A percentile compares a stretch with the other conserved stretches of the same genome.
These are phyloP conservation scores for Microcebus lehilahytsara DNA, from an alignment of 2,113 vertebrate species.

Conservation along the genomic window DNA sequence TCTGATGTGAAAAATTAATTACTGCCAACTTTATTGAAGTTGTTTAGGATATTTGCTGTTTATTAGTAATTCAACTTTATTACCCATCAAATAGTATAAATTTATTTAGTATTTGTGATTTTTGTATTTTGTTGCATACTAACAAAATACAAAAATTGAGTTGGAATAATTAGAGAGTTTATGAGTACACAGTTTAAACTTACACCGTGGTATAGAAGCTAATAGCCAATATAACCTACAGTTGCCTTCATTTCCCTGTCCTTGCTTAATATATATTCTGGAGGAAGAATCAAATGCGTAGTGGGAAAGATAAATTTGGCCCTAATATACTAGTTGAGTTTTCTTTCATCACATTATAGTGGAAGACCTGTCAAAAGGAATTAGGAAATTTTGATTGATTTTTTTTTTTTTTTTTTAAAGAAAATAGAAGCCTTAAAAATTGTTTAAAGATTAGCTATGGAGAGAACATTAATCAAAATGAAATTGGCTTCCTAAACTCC, in stretches of 20 bases:
- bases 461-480: slow-evolving; percentile 28
- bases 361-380: neutral
- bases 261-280: neutral
- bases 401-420: neutral
- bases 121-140: neutral
- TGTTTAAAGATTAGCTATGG: neutral
- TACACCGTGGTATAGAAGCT: neutral
- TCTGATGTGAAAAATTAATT: neutral
- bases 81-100: slow-evolving; percentile 30
- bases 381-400: neutral
- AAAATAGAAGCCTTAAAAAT: neutral
- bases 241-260: slow-evolving; percentile 3
- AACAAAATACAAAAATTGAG: slow-evolving; percentile 22
- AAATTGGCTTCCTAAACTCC: neutral
- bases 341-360: neutral
- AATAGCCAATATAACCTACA: neutral
- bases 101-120: slow-evolving; percentile 13
- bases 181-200: slow-evolving; percentile 2
- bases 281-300: neutral
- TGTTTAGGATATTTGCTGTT: neutral
- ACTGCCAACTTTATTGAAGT: neutral
- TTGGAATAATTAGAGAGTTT: slow-evolving; percentile 10
- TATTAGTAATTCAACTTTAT: slow-evolving; percentile 3
- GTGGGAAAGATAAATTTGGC: neutral
- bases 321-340: neutral